These are phyloP conservation scores for Harlomillsia oculata DNA, from an alignment of 1,140 invertebrate species.

Conservation along the genomic window DNA sequence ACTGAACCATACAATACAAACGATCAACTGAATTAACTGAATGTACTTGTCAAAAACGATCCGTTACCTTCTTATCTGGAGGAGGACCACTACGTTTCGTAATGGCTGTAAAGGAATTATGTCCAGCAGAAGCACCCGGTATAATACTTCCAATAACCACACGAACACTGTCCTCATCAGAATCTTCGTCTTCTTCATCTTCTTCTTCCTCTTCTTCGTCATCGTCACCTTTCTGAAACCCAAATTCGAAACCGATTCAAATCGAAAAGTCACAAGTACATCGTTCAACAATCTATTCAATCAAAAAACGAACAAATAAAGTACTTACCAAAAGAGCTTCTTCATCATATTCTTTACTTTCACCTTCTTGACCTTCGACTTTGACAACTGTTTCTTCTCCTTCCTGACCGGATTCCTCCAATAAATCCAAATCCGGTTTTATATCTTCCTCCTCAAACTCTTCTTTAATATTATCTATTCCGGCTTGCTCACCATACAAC, in stretches of 20 bases:
- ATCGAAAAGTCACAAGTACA: not conserved
- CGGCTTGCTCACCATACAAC: constrained; percentile 50
- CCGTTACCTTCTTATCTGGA: constrained; percentile 33
- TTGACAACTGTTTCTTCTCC: not conserved
- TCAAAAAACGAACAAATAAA: too few relatives aligned
- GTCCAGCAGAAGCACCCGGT: constrained; percentile 55
- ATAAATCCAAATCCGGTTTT: constrained; percentile 28
- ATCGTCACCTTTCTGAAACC: not conserved
- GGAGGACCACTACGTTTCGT: constrained; percentile 37
- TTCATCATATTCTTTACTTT: constrained; percentile 10
- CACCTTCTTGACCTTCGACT: constrained; percentile 9
- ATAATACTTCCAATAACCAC: constrained; percentile 77
- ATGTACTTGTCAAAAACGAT: constrained; percentile 34
- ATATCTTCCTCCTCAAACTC: constrained; percentile 34
- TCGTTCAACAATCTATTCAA: not conserved
- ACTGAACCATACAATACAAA: not conserved
- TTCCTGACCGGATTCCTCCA: constrained; percentile 15
- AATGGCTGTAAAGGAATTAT: constrained; percentile 40
- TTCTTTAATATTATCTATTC: constrained; percentile 16
- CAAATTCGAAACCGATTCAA: not conserved
- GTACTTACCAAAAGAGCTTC: not conserved
- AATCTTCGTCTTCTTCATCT: constrained; percentile 59
- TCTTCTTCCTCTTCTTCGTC: constrained; percentile 52
- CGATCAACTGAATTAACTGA: constrained; percentile 25
- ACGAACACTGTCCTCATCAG: constrained; percentile 71